Evolutionary conservation across 2,113 vertebrate genomes (phyloP), one percentile per base, ranked within the genome.

Genomic region (Grammomys dolichurus): DNA sequence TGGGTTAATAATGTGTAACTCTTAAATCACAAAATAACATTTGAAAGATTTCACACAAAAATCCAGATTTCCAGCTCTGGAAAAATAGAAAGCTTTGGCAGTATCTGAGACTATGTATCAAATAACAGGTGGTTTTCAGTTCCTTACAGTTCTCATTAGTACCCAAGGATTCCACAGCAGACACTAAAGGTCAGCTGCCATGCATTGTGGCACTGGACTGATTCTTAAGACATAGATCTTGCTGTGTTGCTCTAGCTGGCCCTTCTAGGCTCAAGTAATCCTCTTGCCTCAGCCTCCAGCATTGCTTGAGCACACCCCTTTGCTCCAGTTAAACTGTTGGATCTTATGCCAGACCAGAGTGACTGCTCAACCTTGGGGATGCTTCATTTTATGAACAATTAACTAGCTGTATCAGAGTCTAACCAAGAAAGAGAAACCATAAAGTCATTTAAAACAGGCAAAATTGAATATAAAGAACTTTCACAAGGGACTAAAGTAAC

Each of bases 391-490:
- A 80, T 92, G 31, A 81, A 63, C 90, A 43, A 77, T 60, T 82
- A 60, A 46, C 76, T n/a, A 94, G n/a, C 4, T 95, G 43, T 65
- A 91, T 88, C 46, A 93, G 63, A 54, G 63, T 65, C 43, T 85
- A 87, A 88, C 11, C n/a, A 85, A 70, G 70, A 95, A 92, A 94
- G 40, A 78, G 13, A 90, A 94, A 70, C 22, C 28, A 75, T 46
- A 89, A 77, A 93, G 36, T 88, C 86, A 75, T 80, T 28, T 94
- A 70, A 70, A 95, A 96, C 36, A 88, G 31, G 31, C 36, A 54
- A 96, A 80, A 19, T 70, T 94, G 22, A 85, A n/a, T 73, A 75
- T 76, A 87, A 87, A 91, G 19, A 93, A 89, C 40, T 89, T 26
- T 65, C 77, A 87, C 43, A 87, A 7, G 43, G 17, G 16, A 19